phyloP scores from a whole-genome alignment of 2,888 invertebrate species.

The Hermaeophaga mercurialis region DNA sequence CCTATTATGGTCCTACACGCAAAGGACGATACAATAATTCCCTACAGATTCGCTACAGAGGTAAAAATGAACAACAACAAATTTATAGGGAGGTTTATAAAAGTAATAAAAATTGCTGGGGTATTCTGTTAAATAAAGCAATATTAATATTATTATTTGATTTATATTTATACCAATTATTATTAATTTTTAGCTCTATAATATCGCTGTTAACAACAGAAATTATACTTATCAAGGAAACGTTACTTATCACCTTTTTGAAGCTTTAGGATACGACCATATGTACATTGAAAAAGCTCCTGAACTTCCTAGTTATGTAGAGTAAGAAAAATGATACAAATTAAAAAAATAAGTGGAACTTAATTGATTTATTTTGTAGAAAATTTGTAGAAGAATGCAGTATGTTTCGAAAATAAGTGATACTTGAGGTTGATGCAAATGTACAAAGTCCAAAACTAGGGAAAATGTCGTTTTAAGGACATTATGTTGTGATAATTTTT shows the following conservation, averaged over 20 bases:
- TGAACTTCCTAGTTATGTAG: constrained; percentile 71
- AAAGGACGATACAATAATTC: constrained; percentile 86
- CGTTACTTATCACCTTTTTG: constrained; percentile 75
- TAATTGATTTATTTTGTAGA: constrained; percentile 56
- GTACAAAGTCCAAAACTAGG: not conserved
- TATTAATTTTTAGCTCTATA: constrained; percentile 66
- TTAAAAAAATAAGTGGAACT: constrained; percentile 1
- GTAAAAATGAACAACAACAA: too few relatives aligned
- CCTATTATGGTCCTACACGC: constrained; percentile 92
- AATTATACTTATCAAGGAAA: constrained; percentile 62
- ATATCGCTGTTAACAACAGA: constrained; percentile 65
- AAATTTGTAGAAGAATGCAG: constrained; percentile 37
- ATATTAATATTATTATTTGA: not conserved
- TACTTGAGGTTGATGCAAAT: not conserved
- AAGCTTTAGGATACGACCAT: constrained; percentile 74
- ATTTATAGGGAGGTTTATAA: too few relatives aligned
- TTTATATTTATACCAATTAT: not conserved
- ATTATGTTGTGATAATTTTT: constrained; percentile 6
- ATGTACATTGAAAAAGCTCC: constrained; percentile 82
- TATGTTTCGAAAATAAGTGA: not conserved
- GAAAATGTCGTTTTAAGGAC: not conserved
- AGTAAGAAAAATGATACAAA: constrained; percentile 56
- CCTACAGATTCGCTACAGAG: constrained; percentile 77
- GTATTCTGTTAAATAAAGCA: not conserved
- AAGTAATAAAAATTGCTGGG: constrained; percentile 1